Percentiles rank a stretch among this genome's conserved stretches.
Conservation (phyloP, 2,888 invertebrate species). For the Ypsolopha sequella region DNA sequence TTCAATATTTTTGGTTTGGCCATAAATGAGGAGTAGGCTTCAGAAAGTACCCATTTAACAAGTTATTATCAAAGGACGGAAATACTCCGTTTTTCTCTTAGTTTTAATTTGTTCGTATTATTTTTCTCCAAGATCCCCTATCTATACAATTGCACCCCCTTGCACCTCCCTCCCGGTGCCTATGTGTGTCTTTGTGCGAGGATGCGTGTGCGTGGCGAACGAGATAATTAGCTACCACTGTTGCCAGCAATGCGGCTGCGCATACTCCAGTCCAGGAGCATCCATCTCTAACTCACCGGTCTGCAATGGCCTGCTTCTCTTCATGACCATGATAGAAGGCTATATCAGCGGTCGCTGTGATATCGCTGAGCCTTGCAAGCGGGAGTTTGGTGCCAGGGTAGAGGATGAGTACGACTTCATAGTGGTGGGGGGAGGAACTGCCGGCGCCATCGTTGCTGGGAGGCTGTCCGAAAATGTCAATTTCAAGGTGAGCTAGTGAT, state of each 20-base stretch:
- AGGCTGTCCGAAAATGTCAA: slow-evolving; percentile 56
- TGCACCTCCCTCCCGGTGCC: too few species aligned
- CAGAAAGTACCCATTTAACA: too few species aligned
- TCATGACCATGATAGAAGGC: slow-evolving; percentile 64
- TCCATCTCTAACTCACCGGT: slow-evolving; percentile 54
- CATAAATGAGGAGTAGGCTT: too few species aligned
- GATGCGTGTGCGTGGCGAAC: too few species aligned
- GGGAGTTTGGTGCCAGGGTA: slow-evolving; percentile 36
- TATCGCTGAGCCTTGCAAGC: slow-evolving; percentile 50
- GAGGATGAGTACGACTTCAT: slow-evolving; percentile 64
- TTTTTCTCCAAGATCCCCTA: too few species aligned
- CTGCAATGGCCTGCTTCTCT: slow-evolving; percentile 52
- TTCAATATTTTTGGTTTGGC: too few species aligned
- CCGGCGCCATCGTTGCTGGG: slow-evolving; percentile 64
- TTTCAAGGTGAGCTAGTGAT: slow-evolving; percentile 34
- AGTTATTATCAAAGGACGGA: too few species aligned
- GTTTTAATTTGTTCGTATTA: too few species aligned
- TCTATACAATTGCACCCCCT: too few species aligned
- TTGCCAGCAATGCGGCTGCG: slow-evolving; percentile 32
- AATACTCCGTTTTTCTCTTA: too few species aligned
- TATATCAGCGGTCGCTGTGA: slow-evolving; percentile 45
- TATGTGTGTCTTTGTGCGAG: too few species aligned
- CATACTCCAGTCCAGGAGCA: slow-evolving; percentile 48
- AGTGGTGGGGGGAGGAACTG: slow-evolving; percentile 66
- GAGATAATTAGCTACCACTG: slow-evolving; percentile 10